A percentile compares a stretch with the other conserved stretches of the same genome.
phyloP scores from a whole-genome alignment of 2,888 invertebrate species.

The Ferrisia virgata region DNA sequence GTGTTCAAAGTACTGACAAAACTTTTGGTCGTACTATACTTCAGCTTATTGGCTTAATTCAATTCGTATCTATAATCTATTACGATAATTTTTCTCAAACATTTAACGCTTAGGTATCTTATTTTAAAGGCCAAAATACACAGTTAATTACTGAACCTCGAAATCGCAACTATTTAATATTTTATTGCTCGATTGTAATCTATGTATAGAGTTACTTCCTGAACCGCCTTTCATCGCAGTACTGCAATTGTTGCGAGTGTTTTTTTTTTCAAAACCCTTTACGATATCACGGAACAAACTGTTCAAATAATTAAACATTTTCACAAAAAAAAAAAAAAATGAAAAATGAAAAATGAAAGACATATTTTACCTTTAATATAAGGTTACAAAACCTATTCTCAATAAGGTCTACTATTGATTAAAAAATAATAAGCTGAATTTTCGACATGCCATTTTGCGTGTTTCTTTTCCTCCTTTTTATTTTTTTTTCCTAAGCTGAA shows the following conservation, averaged over 20 bases:
- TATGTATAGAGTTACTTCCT: background rate
- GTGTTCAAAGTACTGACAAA: too few relatives aligned
- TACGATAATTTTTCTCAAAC: too few relatives aligned
- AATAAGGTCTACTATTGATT: slow-evolving; percentile 23
- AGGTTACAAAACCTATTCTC: background rate
- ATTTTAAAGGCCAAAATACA: too few relatives aligned
- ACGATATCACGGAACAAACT: background rate
- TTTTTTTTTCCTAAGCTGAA: background rate
- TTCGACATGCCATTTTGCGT: slow-evolving; percentile 26
- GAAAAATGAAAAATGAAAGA: background rate
- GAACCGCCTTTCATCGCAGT: slow-evolving; percentile 9
- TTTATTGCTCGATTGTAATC: slow-evolving; percentile 5
- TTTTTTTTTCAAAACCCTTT: background rate
- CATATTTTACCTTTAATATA: background rate
- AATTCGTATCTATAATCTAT: too few relatives aligned
- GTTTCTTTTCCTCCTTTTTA: background rate
- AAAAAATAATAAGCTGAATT: slow-evolving; percentile 24
- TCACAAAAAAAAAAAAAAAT: background rate
- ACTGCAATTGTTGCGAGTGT: background rate
- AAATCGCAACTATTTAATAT: background rate
- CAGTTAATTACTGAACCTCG: background rate
- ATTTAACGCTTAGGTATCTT: too few relatives aligned
- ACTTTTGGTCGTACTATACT: too few relatives aligned
- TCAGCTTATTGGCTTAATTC: too few relatives aligned
- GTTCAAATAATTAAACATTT: slow-evolving; percentile 4